Percentiles rank a stretch among this genome's conserved stretches.
phyloP scores from a whole-genome alignment of 2,888 invertebrate genomes.

The Drosophila setosimentum region DNA sequence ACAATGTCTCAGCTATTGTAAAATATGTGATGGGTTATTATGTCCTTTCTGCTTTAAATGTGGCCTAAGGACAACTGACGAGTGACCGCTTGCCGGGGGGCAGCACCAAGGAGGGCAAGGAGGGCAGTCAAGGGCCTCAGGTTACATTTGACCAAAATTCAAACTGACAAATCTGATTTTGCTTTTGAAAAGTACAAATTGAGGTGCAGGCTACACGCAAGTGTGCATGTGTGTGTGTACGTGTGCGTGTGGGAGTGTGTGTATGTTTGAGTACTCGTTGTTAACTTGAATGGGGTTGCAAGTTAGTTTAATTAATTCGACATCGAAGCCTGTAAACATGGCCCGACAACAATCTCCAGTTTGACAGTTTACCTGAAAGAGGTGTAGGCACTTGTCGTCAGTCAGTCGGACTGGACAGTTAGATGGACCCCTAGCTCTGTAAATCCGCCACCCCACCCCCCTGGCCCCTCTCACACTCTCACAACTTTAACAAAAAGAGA shows the following conservation, averaged over 20 bases:
- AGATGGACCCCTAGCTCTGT: not conserved
- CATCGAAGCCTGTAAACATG: conserved; percentile 73
- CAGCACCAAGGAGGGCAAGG: conserved; percentile 2
- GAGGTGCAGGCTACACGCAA: conserved; percentile 35
- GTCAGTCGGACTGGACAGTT: conserved; percentile 45
- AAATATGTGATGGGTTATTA: conserved; percentile 37
- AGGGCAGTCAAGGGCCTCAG: conserved; percentile 64
- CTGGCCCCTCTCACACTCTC: not conserved
- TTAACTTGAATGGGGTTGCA: conserved; percentile 42
- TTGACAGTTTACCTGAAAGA: conserved; percentile 81
- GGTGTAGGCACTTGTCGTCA: conserved; percentile 80
- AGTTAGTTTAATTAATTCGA: conserved; percentile 81
- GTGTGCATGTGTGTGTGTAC: not conserved
- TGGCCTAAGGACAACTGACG: conserved; percentile 59
- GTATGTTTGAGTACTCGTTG: conserved; percentile 1
- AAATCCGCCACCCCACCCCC: too few species aligned
- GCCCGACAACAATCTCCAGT: conserved; percentile 46
- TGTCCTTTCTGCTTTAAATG: conserved; percentile 29
- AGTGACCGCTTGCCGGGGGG: conserved; percentile 11
- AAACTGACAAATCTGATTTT: conserved; percentile 42
- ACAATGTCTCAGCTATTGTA: conserved; percentile 47
- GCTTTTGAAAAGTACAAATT: conserved; percentile 67
- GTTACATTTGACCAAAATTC: conserved; percentile 75
- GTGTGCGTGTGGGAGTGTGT: not conserved
- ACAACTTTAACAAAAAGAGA: conserved; percentile 15